Base-by-base conservation (phyloP, 2,797 vertebrate species). In the Chrysolophus pictus region DNA sequence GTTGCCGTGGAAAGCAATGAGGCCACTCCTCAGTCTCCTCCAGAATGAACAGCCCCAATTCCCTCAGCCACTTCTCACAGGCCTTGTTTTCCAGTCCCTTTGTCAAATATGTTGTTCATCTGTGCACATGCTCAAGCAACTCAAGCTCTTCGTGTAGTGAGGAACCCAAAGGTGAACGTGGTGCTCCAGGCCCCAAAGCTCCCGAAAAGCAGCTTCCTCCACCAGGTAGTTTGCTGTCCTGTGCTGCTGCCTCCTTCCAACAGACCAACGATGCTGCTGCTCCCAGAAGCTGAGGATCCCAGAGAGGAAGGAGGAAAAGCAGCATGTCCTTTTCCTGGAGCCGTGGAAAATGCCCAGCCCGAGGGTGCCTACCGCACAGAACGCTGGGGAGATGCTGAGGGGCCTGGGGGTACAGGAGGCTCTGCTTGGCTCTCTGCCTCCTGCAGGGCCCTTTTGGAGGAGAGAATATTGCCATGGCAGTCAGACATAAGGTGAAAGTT, bases 211-310 rank as follows among this genome's bases (percentile, higher is more conserved):
- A 3, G 6, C 51, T 89, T 77, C 35, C 39, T 6, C 47, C 31
- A 28, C 19, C 29, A 26, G 37, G 24, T 23, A 6, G 17, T n/a
- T 33, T 41, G 29, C 17, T 60, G 72, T 56, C 83, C 58, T 56
- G 37, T 75, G 29, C 59, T 53, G 28, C 59, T 81, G 51, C 33
- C 17, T 78, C 67, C 76, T 84, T 89, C 79, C 60, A 47, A 83
- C 69, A 80, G 59, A 69, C 77, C 65, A 70, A 95, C 58, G n/a
- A 63, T 78, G 23, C 35, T 60, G 47, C 41, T 69, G 35, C 70
- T 73, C 78, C 71, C 21, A 82, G 75, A 84, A 83, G 79, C 88
- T 91, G 62, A 68, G 78, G 69, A 77, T 77, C 59, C 46, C 67
- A 35, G 59, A 73, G 75, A 87, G 82, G 39, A 70, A 63, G 75